Evolutionary conservation across 2,888 invertebrate genomes (phyloP), one percentile per base, ranked within the genome.

Genomic region (Chirona hameri): DNA sequence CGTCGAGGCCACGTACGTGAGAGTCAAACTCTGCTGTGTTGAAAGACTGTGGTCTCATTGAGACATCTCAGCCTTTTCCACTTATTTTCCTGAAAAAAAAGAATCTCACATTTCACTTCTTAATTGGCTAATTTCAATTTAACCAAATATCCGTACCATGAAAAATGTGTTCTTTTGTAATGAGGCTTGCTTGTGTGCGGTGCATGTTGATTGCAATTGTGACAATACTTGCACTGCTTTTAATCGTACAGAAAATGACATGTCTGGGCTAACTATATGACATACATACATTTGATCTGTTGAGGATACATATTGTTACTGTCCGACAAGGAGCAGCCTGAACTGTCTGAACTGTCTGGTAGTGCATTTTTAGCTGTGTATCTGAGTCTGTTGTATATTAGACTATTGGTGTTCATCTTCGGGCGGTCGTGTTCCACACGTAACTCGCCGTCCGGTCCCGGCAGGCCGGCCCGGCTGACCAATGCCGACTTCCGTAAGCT

Each of bases 401-500:
- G 21, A 12, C 0, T 24, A 52, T 27, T 4, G n/a, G 52, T 29
- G 14, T 39, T 46, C 12, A 65, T 81, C 76, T 81, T 69, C 15
- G 29, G 18, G 21, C 65, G 76, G 46, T 9, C 14, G 31, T 31
- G 27, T 81, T 9, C 0, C 27, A n/a, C 39, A 27, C 10, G 52
- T 24, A n/a, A n/a, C 57, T 14, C 21, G 1, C 18, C 57, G 57
- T 57, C 21, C 39, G 39, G 7, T 55, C 12, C 10, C n/a, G n/a
- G 48, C 79, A 84, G 83, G 52, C 84, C 85, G 2, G 86, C 86
- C 81, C 86, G 86, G 18, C 90, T 99, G 82, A 98, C 98, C 15
- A 99, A 99, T 90, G 98, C 97, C 88, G 99, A 99, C 89, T 99
- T 99, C 87, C 92, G 98, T 83, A 97, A 97, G 87, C 90, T 99